These are phyloP conservation scores for Dicyrtomina minuta DNA, from an alignment of 2,888 invertebrate species.

Conservation along the genomic window DNA sequence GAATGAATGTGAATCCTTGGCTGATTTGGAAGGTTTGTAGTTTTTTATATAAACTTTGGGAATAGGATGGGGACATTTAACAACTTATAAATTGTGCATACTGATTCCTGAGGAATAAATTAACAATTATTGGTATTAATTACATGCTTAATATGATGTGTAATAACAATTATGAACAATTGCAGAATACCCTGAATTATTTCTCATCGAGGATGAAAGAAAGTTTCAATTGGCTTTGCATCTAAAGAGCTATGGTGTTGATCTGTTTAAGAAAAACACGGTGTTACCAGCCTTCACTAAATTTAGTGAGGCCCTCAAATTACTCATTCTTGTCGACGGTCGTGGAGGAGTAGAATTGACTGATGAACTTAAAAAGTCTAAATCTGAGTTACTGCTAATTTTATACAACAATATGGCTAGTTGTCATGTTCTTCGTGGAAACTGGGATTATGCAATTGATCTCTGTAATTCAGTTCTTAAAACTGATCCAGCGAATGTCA, in stretches of 20 bases:
- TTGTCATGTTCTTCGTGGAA: conserved; percentile 70
- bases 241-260: conserved; percentile 58
- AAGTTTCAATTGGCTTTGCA: conserved; percentile 34
- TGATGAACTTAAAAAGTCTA: conserved; percentile 57
- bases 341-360: conserved; percentile 63
- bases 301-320: conserved; percentile 73
- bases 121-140: not conserved
- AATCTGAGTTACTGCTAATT: conserved; percentile 65
- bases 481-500: conserved; percentile 59
- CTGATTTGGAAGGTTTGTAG: conserved; percentile 14
- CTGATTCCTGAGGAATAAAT: no score
- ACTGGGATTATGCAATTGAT: conserved; percentile 67
- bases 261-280: conserved; percentile 66
- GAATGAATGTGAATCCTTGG: conserved; percentile 11
- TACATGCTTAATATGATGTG: not conserved
- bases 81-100: no score
- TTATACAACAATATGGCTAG: conserved; percentile 81
- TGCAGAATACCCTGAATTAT: conserved; percentile 39
- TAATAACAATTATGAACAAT: no score
- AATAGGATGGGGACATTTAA: no score
- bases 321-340: conserved; percentile 61
- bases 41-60: no score
- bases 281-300: conserved; percentile 69
- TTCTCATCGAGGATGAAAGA: conserved; percentile 26
- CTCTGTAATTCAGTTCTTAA: conserved; percentile 62